Base-by-base conservation (phyloP, 2,113 vertebrate species). In the Onychorhynchus coronatus region DNA sequence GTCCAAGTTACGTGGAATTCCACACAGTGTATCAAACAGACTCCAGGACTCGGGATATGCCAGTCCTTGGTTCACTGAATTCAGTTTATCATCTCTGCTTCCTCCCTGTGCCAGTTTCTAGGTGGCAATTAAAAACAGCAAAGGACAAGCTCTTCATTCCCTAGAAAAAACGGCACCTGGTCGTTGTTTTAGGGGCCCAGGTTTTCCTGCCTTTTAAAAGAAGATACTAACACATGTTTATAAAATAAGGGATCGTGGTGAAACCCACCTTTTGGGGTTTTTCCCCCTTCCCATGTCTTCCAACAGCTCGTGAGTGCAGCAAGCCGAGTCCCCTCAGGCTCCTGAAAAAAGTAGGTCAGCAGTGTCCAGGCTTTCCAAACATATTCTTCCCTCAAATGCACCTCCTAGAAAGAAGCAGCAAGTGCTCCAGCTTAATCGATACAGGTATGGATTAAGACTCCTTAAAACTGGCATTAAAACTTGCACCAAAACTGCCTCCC, bases 311-410 rank as follows among this genome's bases (percentile, higher is more conserved):
- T 4, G 9, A 88, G 52, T 31, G 56, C 85, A 63, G 87, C 71
- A 85, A 90, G 71, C 49, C 7, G 11, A 77, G 81, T 84, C 89
- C 95, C 94, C 91, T 84, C 12, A 78, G 86, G 96, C 91, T 78
- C 3, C 2, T n/a, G 47, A 47, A 88, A 76, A 80, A 94, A 91
- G 76, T 88, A 97, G 94, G 96, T 93, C 95, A 85, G 7, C n/a
- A 59, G 85, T 4, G 42, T 50, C 92, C 85, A 88, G 85, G 33
- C 59, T 79, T 93, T 24, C 70, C 79, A 37, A 85, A 85, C n/a
- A 49, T 12, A 14, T 8, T 70, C 50, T 11, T 70, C 85, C 84
- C 66, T 61, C 61, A 66, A 78, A 88, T 11, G 39, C 66, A 41
- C 9, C 86, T 83, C 74, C 66, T 41, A 68, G 44, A 55, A 76